Evolutionary conservation across 1,140 invertebrate species (phyloP).

Genomic region (Melipona quadrifasciata): DNA sequence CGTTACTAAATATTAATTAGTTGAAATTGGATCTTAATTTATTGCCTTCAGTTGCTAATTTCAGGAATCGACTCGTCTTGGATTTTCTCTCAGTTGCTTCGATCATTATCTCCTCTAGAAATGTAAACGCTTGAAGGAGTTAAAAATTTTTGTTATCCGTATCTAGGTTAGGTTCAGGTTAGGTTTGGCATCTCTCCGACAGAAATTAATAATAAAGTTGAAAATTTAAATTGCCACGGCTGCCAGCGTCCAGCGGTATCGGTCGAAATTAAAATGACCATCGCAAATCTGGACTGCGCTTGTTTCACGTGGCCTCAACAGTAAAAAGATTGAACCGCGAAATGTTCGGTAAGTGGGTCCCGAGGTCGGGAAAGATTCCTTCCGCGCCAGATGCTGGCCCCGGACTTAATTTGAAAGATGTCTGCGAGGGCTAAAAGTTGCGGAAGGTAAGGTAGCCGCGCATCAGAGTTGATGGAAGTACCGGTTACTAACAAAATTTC

Average conservation of each 20-base stretch:
- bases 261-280: too few species aligned
- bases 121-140: too few species aligned
- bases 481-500: conserved; percentile 35
- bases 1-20: not conserved
- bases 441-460: conserved; percentile 19
- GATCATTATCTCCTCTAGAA: too few species aligned
- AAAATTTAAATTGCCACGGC: too few species aligned
- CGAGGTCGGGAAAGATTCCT: not conserved
- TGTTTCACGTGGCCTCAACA: too few species aligned
- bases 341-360: not conserved
- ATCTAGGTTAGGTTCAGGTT: too few species aligned
- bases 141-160: too few species aligned
- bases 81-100: not conserved
- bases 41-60: not conserved
- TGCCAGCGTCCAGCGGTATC: too few species aligned
- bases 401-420: conserved; percentile 36
- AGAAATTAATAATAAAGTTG: too few species aligned
- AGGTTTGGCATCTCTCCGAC: too few species aligned
- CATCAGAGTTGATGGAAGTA: conserved; percentile 37
- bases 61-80: not conserved
- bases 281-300: not conserved
- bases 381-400: not conserved
- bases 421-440: conserved; percentile 13
- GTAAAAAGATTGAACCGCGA: not conserved
- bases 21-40: not conserved